Base-by-base conservation (phyloP, 2,888 invertebrate genomes). In the Ametastegia equiseti region DNA sequence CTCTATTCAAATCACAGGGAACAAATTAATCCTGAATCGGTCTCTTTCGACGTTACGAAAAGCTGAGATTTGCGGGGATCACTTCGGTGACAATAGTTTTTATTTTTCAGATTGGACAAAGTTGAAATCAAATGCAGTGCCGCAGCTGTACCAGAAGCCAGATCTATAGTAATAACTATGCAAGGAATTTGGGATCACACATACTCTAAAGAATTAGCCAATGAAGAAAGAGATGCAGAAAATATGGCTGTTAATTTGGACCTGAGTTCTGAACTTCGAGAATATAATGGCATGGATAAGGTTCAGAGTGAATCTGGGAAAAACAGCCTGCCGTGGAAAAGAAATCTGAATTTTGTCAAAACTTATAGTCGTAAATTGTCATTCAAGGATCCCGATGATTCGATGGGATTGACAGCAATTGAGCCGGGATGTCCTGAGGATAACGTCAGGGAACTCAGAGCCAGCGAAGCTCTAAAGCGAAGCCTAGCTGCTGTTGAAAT, bases 341-440 rank as follows among this genome's bases (percentile, higher is more conserved):
- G 5, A n/a, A 63, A 63, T 6, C 63, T 33, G 4, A 63, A 30
- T n/a, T 63, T 63, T 27, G 33, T 63, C 6, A 30, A 36, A 63
- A 63, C 63, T 36, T 63, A 63, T 11, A 63, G 63, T 9, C 30
- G 63, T 15, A 63, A 63, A 63, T 36, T 63, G n/a, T 33, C 63
- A 0, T 36, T 63, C 0, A 63, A 63, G 33, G 63, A 63, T 33
- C 63, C 33, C 7, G 63, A 63, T n/a, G 63, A 63, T 36, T 63
- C 63, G 7, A 63, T 63, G 36, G n/a, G 6, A n/a, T 63, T 30
- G 63, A 36, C n/a, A 33, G 9, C n/a, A 6, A 63, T 63, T 0
- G 36, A 36, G 13, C 36, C 63, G n/a, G 63, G 36, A 30, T 15
- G n/a, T 4, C 11, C 63, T 3, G 0, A 63, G n/a, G n/a, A n/a